These are phyloP conservation scores for Anableps anableps DNA, from an alignment of 2,797 vertebrate species.

Conservation along the genomic window DNA sequence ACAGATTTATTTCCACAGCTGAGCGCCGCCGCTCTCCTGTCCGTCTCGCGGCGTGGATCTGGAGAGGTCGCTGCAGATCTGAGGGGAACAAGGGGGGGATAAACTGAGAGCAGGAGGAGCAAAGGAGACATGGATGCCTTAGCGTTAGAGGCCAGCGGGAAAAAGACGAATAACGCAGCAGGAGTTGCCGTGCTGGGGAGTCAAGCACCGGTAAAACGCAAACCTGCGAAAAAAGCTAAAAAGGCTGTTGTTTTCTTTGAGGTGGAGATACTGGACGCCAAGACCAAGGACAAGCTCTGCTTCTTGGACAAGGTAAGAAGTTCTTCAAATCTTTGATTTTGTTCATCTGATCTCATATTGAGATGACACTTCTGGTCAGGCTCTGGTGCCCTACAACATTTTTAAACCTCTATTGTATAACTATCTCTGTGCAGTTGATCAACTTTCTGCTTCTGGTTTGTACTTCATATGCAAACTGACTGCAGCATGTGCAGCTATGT, in stretches of 20 bases:
- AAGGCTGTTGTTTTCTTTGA: slow-evolving; percentile 95
- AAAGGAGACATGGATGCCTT: slow-evolving; percentile 81
- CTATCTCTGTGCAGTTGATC: background rate
- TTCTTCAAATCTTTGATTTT: background rate
- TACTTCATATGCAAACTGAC: slow-evolving; percentile 17
- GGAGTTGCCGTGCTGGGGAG: background rate
- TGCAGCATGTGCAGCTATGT: slow-evolving; percentile 26
- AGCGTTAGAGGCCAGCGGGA: slow-evolving; percentile 81
- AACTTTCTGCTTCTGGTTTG: background rate
- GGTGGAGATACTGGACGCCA: slow-evolving; percentile 97
- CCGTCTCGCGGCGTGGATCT: slow-evolving; percentile 40
- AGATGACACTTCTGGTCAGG: background rate
- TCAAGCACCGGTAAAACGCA: slow-evolving; percentile 75
- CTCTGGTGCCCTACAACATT: background rate
- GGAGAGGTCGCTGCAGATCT: slow-evolving; percentile 36
- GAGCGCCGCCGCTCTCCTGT: slow-evolving; percentile 60
- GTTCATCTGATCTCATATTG: background rate
- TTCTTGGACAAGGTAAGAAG: slow-evolving; percentile 94
- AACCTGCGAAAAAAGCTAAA: slow-evolving; percentile 88
- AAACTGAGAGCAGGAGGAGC: slow-evolving; percentile 52
- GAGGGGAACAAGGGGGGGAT: slow-evolving; percentile 32
- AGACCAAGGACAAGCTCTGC: slow-evolving; percentile 94
- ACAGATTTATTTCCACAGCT: slow-evolving; percentile 83
- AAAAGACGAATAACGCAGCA: slow-evolving; percentile 66
- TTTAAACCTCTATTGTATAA: background rate